These are phyloP conservation scores for Hylia prasina DNA, from an alignment of 2,113 vertebrate genomes.

Conservation along the genomic window DNA sequence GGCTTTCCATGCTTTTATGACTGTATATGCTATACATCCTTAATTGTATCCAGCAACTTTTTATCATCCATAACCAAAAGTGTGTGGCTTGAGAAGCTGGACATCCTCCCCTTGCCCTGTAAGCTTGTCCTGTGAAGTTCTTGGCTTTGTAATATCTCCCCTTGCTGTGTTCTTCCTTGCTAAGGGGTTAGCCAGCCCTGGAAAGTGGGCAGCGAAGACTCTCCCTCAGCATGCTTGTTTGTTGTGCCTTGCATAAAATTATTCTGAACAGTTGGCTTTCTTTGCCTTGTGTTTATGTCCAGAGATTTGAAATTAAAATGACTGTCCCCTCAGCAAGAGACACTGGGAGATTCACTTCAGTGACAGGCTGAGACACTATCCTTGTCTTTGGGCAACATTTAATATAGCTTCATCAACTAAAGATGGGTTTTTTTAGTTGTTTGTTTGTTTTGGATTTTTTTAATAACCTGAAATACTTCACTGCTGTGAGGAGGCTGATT, in stretches of 20 bases:
- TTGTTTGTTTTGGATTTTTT: not conserved
- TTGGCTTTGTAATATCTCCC: not conserved
- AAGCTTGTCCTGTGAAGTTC: not conserved
- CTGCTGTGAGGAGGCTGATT: not conserved
- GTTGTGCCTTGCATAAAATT: not conserved
- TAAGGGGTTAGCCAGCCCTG: not conserved
- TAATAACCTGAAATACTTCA: not conserved
- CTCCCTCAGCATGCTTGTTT: not conserved
- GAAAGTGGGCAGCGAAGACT: not conserved
- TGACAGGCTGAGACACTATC: not conserved
- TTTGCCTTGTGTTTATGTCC: not conserved
- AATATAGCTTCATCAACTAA: not conserved
- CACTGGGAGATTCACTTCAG: not conserved
- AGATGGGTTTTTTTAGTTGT: not conserved
- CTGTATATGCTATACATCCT: not conserved
- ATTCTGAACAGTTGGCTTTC: not conserved
- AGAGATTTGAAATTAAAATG: not conserved
- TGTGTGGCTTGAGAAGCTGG: not conserved
- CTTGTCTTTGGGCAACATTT: not conserved
- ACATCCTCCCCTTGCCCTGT: not conserved
- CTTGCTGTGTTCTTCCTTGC: not conserved
- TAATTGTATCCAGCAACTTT: not conserved
- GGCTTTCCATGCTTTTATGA: not conserved
- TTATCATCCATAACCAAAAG: not conserved
- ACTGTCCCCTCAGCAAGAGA: not conserved